Base-by-base conservation (phyloP, 2,113 vertebrate species). In the Telmatochromis brachygnathus region DNA sequence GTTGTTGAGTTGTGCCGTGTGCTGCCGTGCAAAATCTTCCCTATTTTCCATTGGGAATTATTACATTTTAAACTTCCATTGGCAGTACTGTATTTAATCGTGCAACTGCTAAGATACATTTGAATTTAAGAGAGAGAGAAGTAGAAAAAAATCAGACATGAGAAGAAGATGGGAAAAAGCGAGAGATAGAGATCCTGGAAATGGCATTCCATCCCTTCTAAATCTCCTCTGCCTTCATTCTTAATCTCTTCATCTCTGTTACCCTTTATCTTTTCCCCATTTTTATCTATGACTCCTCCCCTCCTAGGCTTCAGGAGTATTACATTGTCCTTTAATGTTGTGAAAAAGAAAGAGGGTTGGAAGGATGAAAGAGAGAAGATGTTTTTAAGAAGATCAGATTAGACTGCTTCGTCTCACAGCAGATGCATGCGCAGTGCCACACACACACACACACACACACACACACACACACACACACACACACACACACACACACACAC, bases 161-260 rank as follows among this genome's bases (percentile, higher is more conserved):
- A 10, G 4, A 11, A 39, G 79, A 65, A 83, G 13, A 39, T n/a
- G 68, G 15, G 70, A 37, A 79, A 82, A n/a, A 47, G n/a, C 5
- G 0, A 54, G 11, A 81, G 23, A 35, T 39, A 80, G 23, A 42
- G 37, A 77, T 85, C 37, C 51, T 88, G 77, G 26, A 88, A 53
- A 58, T 86, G 73, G 83, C 85, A 79, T 93, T 87, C 56, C 70
- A 80, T 89, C 30, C 30, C 35, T 60, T 14, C 37, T 84, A 82
- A 90, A 93, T 90, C 93, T 91, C 28, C 14, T 45, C 68, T 82
- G 35, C 77, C 37, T 87, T 81, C n/a, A 4, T 68, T 80, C 80
- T 84, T 90, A 92, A 91, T 94, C 92, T 83, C 79, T 79, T 93
- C 77, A 91, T 94, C 87, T 93, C 81, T 73, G 58, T 89, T 87